Evolutionary conservation across 2,797 vertebrate genomes (phyloP), one percentile per base, ranked within the genome.

Genomic region (Sciaenops ocellatus): DNA sequence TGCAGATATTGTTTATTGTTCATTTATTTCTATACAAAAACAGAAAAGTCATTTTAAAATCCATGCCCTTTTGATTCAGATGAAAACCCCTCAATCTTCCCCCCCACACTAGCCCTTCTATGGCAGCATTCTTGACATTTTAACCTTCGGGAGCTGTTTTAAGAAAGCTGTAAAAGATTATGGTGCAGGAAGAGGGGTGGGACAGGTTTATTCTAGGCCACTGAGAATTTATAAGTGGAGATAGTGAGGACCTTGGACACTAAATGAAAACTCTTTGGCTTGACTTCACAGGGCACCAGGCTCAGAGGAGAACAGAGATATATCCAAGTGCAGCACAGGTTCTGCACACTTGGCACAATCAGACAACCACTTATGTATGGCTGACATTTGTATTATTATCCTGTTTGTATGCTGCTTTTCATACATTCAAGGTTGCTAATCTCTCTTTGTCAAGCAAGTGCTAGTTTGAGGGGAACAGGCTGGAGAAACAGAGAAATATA

Each of bases 141-240:
- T 85, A 80, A 90, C 85, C 83, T 85, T 91, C 70, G 50, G 56
- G 69, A 42, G 5, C 63, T 76, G 62, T 79, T 84, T 88, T 83
- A 79, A 85, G 84, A 73, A 87, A 67, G 77, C 76, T 63, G 69
- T 87, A 83, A 87, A 87, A 85, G 72, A 83, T 84, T 80, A 88
- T 60, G 76, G 72, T 59, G 73, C 80, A 81, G 81, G 74, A 68
- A 66, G 74, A 60, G 54, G 65, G 68, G 68, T 50, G 48, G 72
- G 60, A 80, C 76, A 74, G 73, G 70, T 90, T 88, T 86, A 90
- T 82, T 80, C 80, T 78, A 82, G 85, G 76, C 78, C 83, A 70
- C n/a, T 47, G 64, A 69, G 63, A 89, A 87, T 87, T 87, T 86
- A 81, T 86, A 82, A 65, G 73, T 69, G 48, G 74, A 84, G 86